Evolutionary conservation across 1,140 invertebrate genomes (phyloP).

Genomic region (Hylaeus volcanicus): DNA sequence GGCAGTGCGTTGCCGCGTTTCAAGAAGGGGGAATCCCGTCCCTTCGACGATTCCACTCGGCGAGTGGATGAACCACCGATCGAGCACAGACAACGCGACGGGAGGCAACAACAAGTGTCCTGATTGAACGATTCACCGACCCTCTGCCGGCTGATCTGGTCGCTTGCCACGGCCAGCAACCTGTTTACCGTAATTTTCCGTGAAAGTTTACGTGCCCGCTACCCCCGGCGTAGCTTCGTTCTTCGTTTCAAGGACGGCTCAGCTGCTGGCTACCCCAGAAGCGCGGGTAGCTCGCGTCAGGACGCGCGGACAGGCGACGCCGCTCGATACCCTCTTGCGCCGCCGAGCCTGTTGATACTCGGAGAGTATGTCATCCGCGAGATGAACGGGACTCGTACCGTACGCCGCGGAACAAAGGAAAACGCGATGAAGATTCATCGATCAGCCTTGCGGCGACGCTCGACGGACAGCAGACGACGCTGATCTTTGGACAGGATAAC

Average conservation of each 20-base stretch:
- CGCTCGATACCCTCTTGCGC: conserved; percentile 27
- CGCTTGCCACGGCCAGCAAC: background rate
- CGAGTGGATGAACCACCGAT: background rate
- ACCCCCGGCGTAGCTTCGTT: background rate
- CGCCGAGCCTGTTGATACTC: conserved; percentile 42
- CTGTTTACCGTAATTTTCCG: background rate
- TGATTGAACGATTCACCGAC: background rate
- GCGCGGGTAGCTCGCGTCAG: conserved; percentile 4
- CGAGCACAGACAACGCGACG: background rate
- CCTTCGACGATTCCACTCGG: background rate
- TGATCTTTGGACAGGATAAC: background rate
- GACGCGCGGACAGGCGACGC: conserved; percentile 3
- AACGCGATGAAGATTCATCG: background rate
- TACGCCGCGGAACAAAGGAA: background rate
- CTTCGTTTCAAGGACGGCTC: conserved; percentile 1
- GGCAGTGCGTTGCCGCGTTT: background rate
- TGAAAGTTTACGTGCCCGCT: background rate
- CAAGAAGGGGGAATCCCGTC: background rate
- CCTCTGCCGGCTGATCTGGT: background rate
- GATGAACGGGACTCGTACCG: background rate
- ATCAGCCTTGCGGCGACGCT: background rate
- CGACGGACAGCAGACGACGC: background rate
- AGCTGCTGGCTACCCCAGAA: background rate
- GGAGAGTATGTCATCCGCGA: background rate
- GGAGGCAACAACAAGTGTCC: conserved; percentile 33